Evolutionary conservation across 2,888 invertebrate species (phyloP).

Genomic region (Julus scanicus): DNA sequence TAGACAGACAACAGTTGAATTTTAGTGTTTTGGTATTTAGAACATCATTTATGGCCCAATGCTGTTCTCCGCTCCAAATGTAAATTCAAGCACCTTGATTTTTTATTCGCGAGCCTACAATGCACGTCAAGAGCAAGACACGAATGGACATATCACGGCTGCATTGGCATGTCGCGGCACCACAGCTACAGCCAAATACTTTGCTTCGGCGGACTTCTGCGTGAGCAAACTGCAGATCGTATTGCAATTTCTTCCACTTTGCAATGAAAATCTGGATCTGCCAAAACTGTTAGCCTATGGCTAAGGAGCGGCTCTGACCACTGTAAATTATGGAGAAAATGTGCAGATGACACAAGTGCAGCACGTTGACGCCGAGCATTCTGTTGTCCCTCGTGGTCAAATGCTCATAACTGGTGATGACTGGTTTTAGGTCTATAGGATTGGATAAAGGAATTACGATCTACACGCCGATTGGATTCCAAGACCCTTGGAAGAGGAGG

Average conservation of each 20-base stretch:
- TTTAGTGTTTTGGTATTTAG: slow-evolving; percentile 28
- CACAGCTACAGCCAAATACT: slow-evolving; percentile 39
- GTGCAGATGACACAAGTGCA: neutral
- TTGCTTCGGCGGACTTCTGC: slow-evolving; percentile 9
- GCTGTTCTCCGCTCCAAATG: slow-evolving; percentile 7
- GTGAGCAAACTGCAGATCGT: neutral
- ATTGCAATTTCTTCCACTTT: slow-evolving; percentile 32
- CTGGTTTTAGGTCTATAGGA: neutral
- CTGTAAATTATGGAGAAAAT: neutral
- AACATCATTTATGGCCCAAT: slow-evolving; percentile 23
- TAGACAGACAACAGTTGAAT: neutral
- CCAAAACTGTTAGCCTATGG: neutral
- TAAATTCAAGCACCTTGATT: slow-evolving; percentile 42
- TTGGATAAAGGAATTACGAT: slow-evolving; percentile 20
- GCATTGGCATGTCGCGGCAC: slow-evolving; percentile 14
- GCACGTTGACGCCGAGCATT: neutral
- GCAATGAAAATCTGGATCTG: slow-evolving; percentile 35
- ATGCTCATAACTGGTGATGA: slow-evolving; percentile 1
- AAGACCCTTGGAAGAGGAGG: slow-evolving; percentile 42
- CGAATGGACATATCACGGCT: slow-evolving; percentile 50
- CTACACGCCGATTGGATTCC: slow-evolving; percentile 34
- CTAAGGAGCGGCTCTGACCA: slow-evolving; percentile 22
- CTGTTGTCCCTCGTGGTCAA: neutral
- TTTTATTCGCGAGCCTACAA: slow-evolving; percentile 28
- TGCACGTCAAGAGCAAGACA: slow-evolving; percentile 45